Conservation (phyloP, 2,113 vertebrate genomes). For the Telmatochromis brichardi region DNA sequence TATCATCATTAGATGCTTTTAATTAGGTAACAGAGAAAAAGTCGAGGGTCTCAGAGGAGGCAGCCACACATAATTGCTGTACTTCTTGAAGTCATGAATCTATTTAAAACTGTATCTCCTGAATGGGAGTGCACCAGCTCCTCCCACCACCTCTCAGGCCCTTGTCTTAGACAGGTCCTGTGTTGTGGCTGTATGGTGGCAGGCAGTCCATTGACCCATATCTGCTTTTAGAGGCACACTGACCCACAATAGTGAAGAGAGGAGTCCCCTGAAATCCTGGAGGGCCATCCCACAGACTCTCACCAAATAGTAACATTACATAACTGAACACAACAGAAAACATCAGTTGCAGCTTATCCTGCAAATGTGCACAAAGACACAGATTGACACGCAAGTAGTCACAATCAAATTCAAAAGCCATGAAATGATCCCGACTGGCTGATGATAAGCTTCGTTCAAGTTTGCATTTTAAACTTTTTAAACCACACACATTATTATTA, state of each 20-base stretch:
- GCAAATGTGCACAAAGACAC: neutral
- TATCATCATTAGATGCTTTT: constrained; percentile 73
- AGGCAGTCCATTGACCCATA: constrained; percentile 62
- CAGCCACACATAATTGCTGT: constrained; percentile 52
- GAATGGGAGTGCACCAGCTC: constrained; percentile 21
- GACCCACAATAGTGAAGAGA: constrained; percentile 43
- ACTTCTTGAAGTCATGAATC: constrained; percentile 29
- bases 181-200: constrained; percentile 21
- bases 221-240: constrained; percentile 53
- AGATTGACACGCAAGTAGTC: neutral
- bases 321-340: neutral
- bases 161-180: constrained; percentile 61
- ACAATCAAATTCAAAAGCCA: neutral
- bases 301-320: neutral
- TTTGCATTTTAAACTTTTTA: neutral
- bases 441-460: neutral
- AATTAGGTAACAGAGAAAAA: constrained; percentile 66
- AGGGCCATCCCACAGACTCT: neutral
- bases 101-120: constrained; percentile 42
- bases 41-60: constrained; percentile 45
- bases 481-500: neutral
- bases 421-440: neutral
- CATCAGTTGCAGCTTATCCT: neutral
- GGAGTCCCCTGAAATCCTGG: constrained; percentile 24
- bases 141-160: constrained; percentile 51